These are phyloP conservation scores for Ichneumoninae sp. DNA, from an alignment of 2,888 invertebrate genomes.

Conservation along the genomic window DNA sequence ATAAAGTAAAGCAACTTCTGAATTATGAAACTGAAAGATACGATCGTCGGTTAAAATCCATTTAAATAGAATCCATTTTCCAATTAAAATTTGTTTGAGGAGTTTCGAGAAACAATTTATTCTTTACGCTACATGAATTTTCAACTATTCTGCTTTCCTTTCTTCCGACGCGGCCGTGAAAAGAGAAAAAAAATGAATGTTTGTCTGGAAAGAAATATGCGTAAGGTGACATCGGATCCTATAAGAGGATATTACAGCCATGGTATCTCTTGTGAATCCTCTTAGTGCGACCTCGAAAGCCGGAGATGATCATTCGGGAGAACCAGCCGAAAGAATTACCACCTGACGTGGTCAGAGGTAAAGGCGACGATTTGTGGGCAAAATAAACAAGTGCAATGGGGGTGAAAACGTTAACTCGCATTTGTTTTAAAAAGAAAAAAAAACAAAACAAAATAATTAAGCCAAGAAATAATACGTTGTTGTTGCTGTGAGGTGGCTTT, in stretches of 20 bases:
- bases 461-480: slow-evolving; percentile 30
- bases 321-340: slow-evolving; percentile 95
- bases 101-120: too few species aligned
- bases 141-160: not conserved
- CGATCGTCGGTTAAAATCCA: not conserved
- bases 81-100: too few species aligned
- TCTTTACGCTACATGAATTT: too few species aligned
- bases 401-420: slow-evolving; percentile 10
- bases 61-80: not conserved
- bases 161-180: not conserved
- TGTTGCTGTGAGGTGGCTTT: slow-evolving; percentile 53
- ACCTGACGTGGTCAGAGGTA: slow-evolving; percentile 96
- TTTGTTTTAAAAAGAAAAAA: slow-evolving; percentile 21
- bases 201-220: not conserved
- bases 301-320: slow-evolving; percentile 95
- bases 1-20: not conserved
- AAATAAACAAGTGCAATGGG: slow-evolving; percentile 9
- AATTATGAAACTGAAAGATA: not conserved
- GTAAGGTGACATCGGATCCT: not conserved
- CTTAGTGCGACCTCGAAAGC: slow-evolving; percentile 89
- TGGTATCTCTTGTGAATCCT: slow-evolving; percentile 74
- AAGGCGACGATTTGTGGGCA: slow-evolving; percentile 67
- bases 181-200: not conserved
- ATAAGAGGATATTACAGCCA: slow-evolving; percentile 14
- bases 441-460: slow-evolving; percentile 22